These are phyloP conservation scores for Orgyia antiqua DNA, from an alignment of 2,888 invertebrate species.

Conservation along the genomic window DNA sequence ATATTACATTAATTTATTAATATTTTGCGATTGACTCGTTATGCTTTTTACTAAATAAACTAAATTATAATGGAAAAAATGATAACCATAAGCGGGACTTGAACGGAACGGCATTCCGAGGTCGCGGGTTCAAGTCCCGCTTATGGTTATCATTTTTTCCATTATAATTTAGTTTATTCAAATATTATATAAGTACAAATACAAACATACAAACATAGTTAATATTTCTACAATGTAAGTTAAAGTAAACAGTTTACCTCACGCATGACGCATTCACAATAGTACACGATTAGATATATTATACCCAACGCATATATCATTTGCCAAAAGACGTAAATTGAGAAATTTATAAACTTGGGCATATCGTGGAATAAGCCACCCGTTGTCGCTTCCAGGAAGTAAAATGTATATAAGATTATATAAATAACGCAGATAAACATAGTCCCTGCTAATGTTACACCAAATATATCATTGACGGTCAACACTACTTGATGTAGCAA, in stretches of 20 bases:
- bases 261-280: conserved; percentile 35
- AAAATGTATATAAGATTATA: conserved; percentile 48
- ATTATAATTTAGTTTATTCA: too few relatives aligned
- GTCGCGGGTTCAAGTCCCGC: too few relatives aligned
- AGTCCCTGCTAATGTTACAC: conserved; percentile 37
- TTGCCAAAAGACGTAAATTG: conserved; percentile 50
- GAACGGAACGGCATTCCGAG: too few relatives aligned
- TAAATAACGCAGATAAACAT: conserved; percentile 32
- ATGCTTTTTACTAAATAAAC: too few relatives aligned
- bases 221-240: too few relatives aligned
- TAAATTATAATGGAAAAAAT: too few relatives aligned
- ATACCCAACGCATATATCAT: conserved; percentile 36
- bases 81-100: too few relatives aligned
- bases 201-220: too few relatives aligned
- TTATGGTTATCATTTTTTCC: too few relatives aligned
- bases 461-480: conserved; percentile 36
- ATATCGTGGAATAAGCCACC: conserved; percentile 47
- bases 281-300: conserved; percentile 36
- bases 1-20: background rate
- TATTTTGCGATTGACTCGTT: too few relatives aligned
- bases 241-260: conserved; percentile 38
- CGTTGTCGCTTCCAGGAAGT: conserved; percentile 62
- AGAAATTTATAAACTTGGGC: conserved; percentile 39
- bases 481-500: conserved; percentile 35
- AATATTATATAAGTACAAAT: too few relatives aligned